Evolutionary conservation across 2,797 vertebrate species (phyloP).

Genomic region (Pelobates cultripes): DNA sequence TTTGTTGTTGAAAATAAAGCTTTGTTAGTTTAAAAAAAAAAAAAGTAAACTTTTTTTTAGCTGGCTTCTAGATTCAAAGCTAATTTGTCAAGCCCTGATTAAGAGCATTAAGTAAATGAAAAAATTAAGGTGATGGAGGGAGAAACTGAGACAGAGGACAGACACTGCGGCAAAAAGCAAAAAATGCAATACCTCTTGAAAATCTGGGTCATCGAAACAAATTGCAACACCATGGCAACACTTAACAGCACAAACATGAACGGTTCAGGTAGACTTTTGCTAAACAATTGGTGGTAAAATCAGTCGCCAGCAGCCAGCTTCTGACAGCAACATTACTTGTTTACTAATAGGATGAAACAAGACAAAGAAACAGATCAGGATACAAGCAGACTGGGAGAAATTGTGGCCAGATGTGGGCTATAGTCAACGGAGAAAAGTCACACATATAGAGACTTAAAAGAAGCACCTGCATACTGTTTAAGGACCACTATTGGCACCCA

Average conservation of each 20-base stretch:
- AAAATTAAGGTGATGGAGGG: background rate
- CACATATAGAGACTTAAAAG: too few species aligned
- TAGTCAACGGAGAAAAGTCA: too few species aligned
- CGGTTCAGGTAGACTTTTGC: constrained; percentile 36
- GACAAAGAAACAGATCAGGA: too few species aligned
- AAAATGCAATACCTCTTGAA: constrained; percentile 23
- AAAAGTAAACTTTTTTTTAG: too few species aligned
- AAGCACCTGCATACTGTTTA: too few species aligned
- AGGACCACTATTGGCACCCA: too few species aligned
- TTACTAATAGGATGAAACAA: too few species aligned
- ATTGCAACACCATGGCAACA: constrained; percentile 48
- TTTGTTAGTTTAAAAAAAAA: too few species aligned
- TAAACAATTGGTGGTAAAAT: constrained; percentile 44
- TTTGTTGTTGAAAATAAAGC: too few species aligned
- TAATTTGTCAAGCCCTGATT: too few species aligned
- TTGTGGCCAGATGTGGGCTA: background rate
- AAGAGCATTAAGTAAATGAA: too few species aligned
- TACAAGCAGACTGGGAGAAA: background rate
- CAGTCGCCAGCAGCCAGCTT: constrained; percentile 6
- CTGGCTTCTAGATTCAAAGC: too few species aligned
- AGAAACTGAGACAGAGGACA: background rate
- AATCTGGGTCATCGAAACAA: constrained; percentile 46
- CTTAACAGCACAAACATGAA: constrained; percentile 17
- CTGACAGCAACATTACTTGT: constrained; percentile 7
- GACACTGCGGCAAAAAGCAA: background rate